phyloP scores from a whole-genome alignment of 2,113 vertebrate species.

The Calyptomena viridis region DNA sequence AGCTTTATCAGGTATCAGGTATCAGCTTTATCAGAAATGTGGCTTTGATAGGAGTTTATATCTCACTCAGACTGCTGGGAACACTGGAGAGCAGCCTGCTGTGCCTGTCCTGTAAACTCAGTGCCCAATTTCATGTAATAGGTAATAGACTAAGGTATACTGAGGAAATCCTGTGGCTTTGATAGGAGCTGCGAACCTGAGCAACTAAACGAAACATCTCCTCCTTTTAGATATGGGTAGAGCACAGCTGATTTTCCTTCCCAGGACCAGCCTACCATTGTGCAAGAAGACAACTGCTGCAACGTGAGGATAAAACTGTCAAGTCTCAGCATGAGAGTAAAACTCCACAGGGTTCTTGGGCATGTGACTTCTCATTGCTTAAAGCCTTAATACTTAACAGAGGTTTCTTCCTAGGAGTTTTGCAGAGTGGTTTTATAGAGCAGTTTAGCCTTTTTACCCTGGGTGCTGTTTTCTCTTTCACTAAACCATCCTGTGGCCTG shows the following conservation, averaged over 20 bases:
- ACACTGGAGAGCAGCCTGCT: neutral
- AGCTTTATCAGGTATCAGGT: neutral
- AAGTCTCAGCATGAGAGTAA: neutral
- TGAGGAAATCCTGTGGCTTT: neutral
- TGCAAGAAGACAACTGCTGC: neutral
- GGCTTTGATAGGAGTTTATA: neutral
- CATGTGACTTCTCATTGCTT: neutral
- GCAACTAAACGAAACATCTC: neutral
- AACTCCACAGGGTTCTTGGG: neutral
- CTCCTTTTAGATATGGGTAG: neutral
- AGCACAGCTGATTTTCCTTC: neutral
- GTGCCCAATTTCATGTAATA: neutral
- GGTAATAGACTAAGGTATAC: neutral
- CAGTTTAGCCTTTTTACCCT: neutral
- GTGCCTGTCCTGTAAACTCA: neutral
- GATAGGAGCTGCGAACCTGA: neutral
- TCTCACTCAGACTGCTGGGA: neutral
- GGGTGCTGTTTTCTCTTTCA: neutral
- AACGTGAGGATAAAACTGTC: neutral
- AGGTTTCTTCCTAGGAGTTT: neutral
- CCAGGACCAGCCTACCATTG: neutral
- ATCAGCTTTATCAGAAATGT: too few species aligned
- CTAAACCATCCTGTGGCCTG: neutral
- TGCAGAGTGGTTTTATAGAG: neutral
- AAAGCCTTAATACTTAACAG: neutral